Base-by-base conservation (phyloP, 2,797 vertebrate genomes). In the Phyllotis vaccarum region DNA sequence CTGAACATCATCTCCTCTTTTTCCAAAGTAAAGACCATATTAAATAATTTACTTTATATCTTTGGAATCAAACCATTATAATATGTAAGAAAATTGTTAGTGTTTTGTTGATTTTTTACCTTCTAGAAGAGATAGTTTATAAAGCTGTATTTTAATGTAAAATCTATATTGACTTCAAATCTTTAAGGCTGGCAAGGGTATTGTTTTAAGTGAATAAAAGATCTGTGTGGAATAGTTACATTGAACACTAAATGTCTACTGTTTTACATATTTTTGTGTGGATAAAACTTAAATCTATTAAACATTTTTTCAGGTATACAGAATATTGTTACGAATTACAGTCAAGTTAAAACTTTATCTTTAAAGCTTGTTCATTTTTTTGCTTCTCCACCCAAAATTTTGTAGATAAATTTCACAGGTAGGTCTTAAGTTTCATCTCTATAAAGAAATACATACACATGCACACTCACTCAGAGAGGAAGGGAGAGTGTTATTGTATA, bases 321-420 rank as follows among this genome's bases (percentile, higher is more conserved):
- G 64, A 54, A 86, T 34, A 70, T 54, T 86, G 43, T 68, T 70
- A 70, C 37, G 52, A 78, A 19, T 52, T 93, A 13, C n/a, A 72
- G 31, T 93, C 29, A 79, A 64, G n/a, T 80, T 37, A 86, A 40
- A 72, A 56, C 54, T 83, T 76, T 10, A 56, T 86, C 58, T 95
- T 93, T 34, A 93, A 92, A 93, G 22, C 62, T 87, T 95, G 37
- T 92, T 88, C 49, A 52, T 40, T 17, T 89, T 95, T 95, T 27
- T 94, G 21, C 94, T 94, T 60, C 37, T 58, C 29, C 17, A 29
- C 92, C 54, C 79, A 80, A 94, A 93, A 83, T 58, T 95, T 66
- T 60, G 22, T 60, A 43, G 70, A 7, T 88, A 40, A 60, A 46
- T 43, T 60, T 89, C 54, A 75, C 0, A 0, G 29, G 56, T 76